Evolutionary conservation across 2,113 vertebrate species (phyloP).

Genomic region (Hymenochirus boettgeri): DNA sequence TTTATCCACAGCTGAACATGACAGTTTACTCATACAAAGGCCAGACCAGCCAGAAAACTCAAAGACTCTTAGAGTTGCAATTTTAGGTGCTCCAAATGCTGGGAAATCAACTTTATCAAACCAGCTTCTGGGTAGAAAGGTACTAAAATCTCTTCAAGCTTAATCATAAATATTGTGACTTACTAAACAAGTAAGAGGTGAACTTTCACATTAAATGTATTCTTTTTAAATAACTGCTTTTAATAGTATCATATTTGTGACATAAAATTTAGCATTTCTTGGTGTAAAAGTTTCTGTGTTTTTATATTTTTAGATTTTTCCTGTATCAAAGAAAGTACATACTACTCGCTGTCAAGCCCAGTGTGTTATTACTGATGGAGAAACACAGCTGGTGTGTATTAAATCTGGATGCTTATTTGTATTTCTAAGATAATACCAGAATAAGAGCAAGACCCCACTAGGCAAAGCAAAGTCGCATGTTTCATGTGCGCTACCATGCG

Average conservation of each 20-base stretch:
- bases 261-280: too few species aligned
- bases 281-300: too few species aligned
- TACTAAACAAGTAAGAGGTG: too few species aligned
- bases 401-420: neutral
- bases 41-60: conserved; percentile 80
- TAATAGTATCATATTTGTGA: too few species aligned
- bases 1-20: conserved; percentile 64
- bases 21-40: conserved; percentile 55
- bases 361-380: conserved; percentile 73
- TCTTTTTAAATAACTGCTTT: too few species aligned
- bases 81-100: conserved; percentile 87
- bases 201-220: too few species aligned
- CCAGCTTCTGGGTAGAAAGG: conserved; percentile 87
- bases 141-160: conserved; percentile 40
- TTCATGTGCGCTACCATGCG: too few species aligned
- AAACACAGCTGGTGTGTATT: conserved; percentile 78
- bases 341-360: conserved; percentile 78
- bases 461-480: too few species aligned
- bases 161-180: neutral
- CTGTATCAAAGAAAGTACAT: conserved; percentile 91
- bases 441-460: too few species aligned
- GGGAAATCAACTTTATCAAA: conserved; percentile 93
- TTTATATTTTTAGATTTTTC: conserved; percentile 72
- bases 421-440: too few species aligned
- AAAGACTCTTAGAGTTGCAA: conserved; percentile 74